Evolutionary conservation across 2,797 vertebrate genomes (phyloP), one percentile per base, ranked within the genome.

Genomic region (Catamblyrhynchus diadema): DNA sequence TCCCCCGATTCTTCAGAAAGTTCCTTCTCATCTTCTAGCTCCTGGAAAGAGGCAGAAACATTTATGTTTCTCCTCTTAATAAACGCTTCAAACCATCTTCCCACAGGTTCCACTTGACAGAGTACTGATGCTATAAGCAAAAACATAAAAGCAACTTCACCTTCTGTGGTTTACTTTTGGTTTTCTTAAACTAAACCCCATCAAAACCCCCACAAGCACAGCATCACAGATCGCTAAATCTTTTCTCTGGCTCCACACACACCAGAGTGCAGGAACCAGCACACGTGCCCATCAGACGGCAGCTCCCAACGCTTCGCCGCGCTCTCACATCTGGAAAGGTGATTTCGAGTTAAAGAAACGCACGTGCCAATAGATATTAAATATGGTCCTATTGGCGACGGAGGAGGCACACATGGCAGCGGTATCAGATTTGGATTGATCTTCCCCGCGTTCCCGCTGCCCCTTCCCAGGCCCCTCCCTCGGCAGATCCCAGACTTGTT

Each of bases 71-170:
- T 98, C 97, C 99, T 99, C 97, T 98, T 99, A 88, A 99, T 93
- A 88, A 98, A 99, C 3, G 99, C 99, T 98, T 99, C 99, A 86
- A 99, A 99, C 99, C 99, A 99, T 82, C 99, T 98, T 62, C 99
- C 99, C 90, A 99, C 99, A 5, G 99, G 99, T 96, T 99, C 99
- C 95, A 99, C 98, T 98, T 98, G 98, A 94, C 98, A 98, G 95
- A 98, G 98, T 75, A 99, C 98, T 39, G 99, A 99, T 25, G 97
- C 99, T 98, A 98, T 39, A 93, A 97, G 97, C 82, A 97, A 97
- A 97, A 97, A 94, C 80, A 96, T 32, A 93, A 94, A 41, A 92
- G 57, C 48, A 92, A 94, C 89, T 95, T 96, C 95, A 81, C 73
- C 83, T 92, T 96, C 59, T 75, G 93, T n/a, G 19, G 25, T 50